A percentile compares a stretch with the other conserved stretches of the same genome.
Evolutionary conservation across 2,888 invertebrate species (phyloP).

Genomic region (Trichogramma dendrolimi): DNA sequence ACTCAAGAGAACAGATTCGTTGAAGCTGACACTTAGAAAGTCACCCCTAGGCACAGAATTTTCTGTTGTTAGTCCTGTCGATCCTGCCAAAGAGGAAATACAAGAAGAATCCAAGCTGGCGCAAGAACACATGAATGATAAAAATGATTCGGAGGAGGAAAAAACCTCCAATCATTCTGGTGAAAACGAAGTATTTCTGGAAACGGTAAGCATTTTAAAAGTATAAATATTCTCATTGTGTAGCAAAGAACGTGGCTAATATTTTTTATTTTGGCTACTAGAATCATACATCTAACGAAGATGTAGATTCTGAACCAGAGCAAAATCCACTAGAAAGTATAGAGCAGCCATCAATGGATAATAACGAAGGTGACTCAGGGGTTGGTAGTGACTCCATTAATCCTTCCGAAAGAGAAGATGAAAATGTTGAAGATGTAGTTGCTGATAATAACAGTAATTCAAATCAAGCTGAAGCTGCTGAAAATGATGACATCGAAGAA

Average conservation of each 20-base stretch:
- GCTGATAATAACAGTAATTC: slow-evolving; percentile 39
- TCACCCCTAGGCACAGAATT: slow-evolving; percentile 44
- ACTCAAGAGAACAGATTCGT: slow-evolving; percentile 44
- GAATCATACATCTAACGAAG: slow-evolving; percentile 38
- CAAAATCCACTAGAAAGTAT: slow-evolving; percentile 43
- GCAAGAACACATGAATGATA: slow-evolving; percentile 43
- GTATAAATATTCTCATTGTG: background rate
- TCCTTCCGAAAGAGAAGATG: slow-evolving; percentile 48
- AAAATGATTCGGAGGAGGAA: slow-evolving; percentile 40
- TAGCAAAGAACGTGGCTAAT: background rate
- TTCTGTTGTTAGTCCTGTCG: slow-evolving; percentile 42
- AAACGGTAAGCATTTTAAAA: slow-evolving; percentile 36
- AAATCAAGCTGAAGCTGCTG: slow-evolving; percentile 35
- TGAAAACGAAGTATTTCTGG: slow-evolving; percentile 48
- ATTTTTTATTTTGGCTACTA: slow-evolving; percentile 31
- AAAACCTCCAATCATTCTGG: slow-evolving; percentile 39
- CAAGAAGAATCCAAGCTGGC: slow-evolving; percentile 39
- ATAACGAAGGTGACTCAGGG: slow-evolving; percentile 50
- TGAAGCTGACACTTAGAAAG: slow-evolving; percentile 45
- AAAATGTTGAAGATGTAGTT: slow-evolving; percentile 46
- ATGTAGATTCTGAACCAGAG: slow-evolving; percentile 38
- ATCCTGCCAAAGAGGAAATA: slow-evolving; percentile 22
- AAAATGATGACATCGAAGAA: slow-evolving; percentile 45
- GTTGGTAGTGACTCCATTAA: slow-evolving; percentile 51
- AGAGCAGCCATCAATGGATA: slow-evolving; percentile 44